Conservation (phyloP, 2,113 vertebrate species). For the Eolophus roseicapilla region DNA sequence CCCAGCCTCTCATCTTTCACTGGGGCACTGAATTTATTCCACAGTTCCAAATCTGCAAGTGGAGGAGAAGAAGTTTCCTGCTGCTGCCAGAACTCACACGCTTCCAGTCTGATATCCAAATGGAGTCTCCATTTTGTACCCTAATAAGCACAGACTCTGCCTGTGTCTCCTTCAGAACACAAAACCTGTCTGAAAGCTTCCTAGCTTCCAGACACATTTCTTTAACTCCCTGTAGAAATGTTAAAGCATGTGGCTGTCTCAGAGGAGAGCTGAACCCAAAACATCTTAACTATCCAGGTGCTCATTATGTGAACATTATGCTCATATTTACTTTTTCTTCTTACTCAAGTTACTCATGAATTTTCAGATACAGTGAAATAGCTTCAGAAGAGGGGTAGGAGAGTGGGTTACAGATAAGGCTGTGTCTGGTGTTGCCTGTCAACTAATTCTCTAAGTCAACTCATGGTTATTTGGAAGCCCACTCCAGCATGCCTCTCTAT, state of each 20-base stretch:
- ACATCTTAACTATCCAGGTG: background rate
- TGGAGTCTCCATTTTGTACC: background rate
- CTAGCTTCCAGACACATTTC: background rate
- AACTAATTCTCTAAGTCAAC: background rate
- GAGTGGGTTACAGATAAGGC: background rate
- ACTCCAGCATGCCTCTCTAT: background rate
- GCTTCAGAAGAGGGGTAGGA: background rate
- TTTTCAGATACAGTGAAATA: background rate
- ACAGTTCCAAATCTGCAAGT: background rate
- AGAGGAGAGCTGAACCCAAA: background rate
- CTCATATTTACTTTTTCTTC: background rate
- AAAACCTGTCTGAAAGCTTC: background rate
- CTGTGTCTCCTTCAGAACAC: background rate
- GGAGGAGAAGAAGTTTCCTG: background rate
- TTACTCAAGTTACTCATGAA: background rate
- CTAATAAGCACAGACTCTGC: background rate
- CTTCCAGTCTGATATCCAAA: background rate
- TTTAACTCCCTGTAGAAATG: background rate
- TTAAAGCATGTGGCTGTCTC: background rate
- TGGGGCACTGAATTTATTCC: background rate
- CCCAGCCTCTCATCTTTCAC: background rate
- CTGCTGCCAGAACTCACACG: background rate
- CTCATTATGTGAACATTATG: background rate
- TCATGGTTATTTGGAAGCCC: background rate
- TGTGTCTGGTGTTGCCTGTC: background rate